Conservation (phyloP, 1,140 invertebrate genomes). For the Drosophila ironensis region DNA sequence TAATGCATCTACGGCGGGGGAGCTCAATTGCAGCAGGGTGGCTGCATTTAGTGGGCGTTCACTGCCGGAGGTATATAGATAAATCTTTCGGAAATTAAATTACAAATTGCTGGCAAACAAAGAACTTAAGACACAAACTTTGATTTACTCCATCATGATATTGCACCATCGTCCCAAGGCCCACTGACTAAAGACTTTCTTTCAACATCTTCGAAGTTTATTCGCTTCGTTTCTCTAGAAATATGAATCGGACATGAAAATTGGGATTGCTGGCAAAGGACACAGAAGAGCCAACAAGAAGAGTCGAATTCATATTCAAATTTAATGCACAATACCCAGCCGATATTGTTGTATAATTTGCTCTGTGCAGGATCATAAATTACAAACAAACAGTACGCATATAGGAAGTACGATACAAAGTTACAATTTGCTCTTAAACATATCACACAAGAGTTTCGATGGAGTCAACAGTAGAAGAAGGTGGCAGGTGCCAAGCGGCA, state of each 20-base stretch:
- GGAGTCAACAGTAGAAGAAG: slow-evolving; percentile 30
- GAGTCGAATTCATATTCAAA: slow-evolving; percentile 10
- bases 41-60: slow-evolving; percentile 43
- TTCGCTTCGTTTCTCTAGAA: slow-evolving; percentile 50
- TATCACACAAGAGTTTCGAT: slow-evolving; percentile 77
- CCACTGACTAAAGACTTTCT: slow-evolving; percentile 27
- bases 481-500: too few species aligned
- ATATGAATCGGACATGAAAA: slow-evolving; percentile 2
- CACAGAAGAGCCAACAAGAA: too few species aligned
- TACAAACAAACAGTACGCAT: slow-evolving; percentile 59
- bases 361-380: slow-evolving; percentile 56
- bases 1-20: slow-evolving; percentile 28
- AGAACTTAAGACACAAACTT: slow-evolving; percentile 29
- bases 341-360: slow-evolving; percentile 13
- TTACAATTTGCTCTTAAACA: slow-evolving; percentile 62
- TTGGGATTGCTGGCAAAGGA: not conserved
- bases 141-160: slow-evolving; percentile 10
- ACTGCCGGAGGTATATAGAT: slow-evolving; percentile 62
- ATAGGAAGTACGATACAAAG: slow-evolving; percentile 59
- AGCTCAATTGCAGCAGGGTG: not conserved
- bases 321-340: slow-evolving; percentile 2
- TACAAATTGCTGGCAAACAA: slow-evolving; percentile 9
- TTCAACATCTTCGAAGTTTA: slow-evolving; percentile 62
- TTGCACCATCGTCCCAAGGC: slow-evolving; percentile 63
- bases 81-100: slow-evolving; percentile 69